Conservation (phyloP, 2,113 vertebrate species). For the Petromus typicus region DNA sequence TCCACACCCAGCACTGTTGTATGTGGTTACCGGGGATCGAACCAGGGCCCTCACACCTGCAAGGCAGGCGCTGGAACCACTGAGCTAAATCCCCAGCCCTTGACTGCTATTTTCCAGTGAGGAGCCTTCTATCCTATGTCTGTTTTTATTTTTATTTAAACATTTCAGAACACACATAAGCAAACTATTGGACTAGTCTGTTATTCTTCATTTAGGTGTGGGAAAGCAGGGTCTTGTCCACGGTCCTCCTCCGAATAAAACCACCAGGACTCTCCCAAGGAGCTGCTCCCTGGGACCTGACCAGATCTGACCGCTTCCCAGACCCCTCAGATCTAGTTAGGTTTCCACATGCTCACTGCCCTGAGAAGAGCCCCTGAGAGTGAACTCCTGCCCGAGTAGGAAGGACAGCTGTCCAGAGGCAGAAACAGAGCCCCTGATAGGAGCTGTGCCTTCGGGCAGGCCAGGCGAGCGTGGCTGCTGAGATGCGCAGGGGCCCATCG, state of each 20-base stretch:
- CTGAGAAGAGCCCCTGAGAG: too few species aligned
- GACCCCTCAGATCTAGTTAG: neutral
- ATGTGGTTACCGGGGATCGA: too few species aligned
- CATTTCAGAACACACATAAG: neutral
- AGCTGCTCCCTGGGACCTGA: too few species aligned
- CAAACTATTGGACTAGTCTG: neutral
- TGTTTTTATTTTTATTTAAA: conserved; percentile 28
- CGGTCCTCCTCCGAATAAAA: neutral
- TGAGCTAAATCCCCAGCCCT: too few species aligned
- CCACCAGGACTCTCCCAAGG: neutral
- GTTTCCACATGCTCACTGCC: neutral
- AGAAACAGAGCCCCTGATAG: neutral
- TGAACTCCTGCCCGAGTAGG: neutral
- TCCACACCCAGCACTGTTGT: too few species aligned
- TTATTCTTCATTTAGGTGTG: too few species aligned
- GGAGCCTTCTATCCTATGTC: neutral
- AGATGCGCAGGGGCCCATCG: neutral
- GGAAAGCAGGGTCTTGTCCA: too few species aligned
- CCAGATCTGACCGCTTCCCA: neutral
- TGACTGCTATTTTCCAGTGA: neutral
- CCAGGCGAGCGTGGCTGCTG: neutral
- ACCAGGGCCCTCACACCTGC: too few species aligned
- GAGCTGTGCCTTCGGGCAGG: neutral
- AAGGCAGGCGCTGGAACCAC: too few species aligned
- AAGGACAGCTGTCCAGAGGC: neutral